Evolutionary conservation across 2,888 invertebrate species (phyloP).

Genomic region (Ditula angustiorana): DNA sequence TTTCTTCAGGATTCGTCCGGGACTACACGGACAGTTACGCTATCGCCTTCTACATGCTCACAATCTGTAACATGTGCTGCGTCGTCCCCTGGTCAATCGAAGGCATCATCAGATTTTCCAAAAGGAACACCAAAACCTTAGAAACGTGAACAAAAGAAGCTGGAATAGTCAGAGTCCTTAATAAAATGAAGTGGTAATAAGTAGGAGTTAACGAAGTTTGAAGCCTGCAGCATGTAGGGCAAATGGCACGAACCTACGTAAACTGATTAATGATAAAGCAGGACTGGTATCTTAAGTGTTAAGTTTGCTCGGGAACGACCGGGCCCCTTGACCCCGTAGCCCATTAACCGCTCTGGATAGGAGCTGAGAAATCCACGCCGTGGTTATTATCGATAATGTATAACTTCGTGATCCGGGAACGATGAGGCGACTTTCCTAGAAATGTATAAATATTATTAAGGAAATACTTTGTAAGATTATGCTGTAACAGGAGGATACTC

Average conservation of each 20-base stretch:
- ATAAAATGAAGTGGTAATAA: not conserved
- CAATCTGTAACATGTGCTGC: conserved; percentile 85
- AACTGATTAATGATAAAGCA: conserved; percentile 26
- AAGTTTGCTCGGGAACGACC: conserved; percentile 7
- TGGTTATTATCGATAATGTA: conserved; percentile 4
- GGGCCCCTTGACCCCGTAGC: conserved; percentile 10
- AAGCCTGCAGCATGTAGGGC: conserved; percentile 6
- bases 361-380: not conserved
- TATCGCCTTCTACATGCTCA: conserved; percentile 86
- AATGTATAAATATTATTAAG: not conserved
- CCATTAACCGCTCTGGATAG: conserved; percentile 10
- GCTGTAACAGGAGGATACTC: conserved; percentile 1
- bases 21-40: conserved; percentile 86
- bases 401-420: conserved; percentile 14
- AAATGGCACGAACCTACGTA: conserved; percentile 3
- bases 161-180: not conserved
- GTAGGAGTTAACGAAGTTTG: not conserved
- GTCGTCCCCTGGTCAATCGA: conserved; percentile 87
- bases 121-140: conserved; percentile 49
- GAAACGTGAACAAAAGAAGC: conserved; percentile 26
- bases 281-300: conserved; percentile 21
- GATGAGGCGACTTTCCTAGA: not conserved
- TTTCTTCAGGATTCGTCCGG: conserved; percentile 86
- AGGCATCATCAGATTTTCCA: conserved; percentile 62
- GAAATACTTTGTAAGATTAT: not conserved